Evolutionary conservation across 1,140 invertebrate species (phyloP).

Genomic region (Philaenus spumarius): DNA sequence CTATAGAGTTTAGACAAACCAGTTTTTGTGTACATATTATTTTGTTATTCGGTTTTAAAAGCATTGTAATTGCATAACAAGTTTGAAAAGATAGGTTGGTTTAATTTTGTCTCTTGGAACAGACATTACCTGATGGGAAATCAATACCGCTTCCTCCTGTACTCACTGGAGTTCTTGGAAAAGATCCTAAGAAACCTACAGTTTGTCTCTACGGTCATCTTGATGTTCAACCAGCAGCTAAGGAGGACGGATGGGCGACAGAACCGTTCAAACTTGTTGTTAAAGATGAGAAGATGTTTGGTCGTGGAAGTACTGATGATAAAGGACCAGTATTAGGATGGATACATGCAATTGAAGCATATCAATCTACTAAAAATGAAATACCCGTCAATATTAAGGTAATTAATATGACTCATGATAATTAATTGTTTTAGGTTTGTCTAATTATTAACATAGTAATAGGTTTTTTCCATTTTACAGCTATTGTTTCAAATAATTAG

Average conservation of each 20-base stretch:
- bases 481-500: too few species aligned
- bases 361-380: constrained; percentile 58
- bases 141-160: constrained; percentile 79
- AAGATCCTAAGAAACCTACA: constrained; percentile 82
- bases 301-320: constrained; percentile 89
- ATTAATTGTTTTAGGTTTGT: too few species aligned
- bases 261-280: constrained; percentile 90
- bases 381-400: constrained; percentile 91
- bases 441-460: too few species aligned
- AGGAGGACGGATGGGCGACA: constrained; percentile 91
- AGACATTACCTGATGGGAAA: constrained; percentile 62
- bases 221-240: constrained; percentile 92
- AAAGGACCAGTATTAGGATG: constrained; percentile 90
- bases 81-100: too few species aligned
- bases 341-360: constrained; percentile 90
- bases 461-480: too few species aligned
- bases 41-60: too few species aligned
- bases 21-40: too few species aligned
- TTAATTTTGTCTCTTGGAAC: too few species aligned
- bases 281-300: constrained; percentile 86
- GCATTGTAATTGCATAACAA: too few species aligned
- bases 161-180: constrained; percentile 76
- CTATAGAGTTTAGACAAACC: too few species aligned
- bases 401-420: too few species aligned
- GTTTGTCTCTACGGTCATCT: constrained; percentile 95